Conservation (phyloP, 2,797 vertebrate species). For the Hippopotamyrus pictus region DNA sequence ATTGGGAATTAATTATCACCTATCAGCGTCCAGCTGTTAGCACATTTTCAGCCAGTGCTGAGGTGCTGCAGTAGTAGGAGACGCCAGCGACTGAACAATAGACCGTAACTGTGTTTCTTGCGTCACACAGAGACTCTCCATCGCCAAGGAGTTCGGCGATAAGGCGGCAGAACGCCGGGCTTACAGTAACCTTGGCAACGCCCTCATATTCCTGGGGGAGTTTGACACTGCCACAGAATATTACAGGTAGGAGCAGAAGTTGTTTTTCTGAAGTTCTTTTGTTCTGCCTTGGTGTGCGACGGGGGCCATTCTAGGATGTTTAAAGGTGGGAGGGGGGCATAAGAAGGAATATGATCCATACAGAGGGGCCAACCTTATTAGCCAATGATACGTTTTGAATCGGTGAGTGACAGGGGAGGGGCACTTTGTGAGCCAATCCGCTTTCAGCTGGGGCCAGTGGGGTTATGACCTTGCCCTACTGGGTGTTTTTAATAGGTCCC, state of each 20-base stretch:
- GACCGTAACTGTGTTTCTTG: neutral
- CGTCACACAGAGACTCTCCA: conserved; percentile 77
- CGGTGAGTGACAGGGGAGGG: neutral
- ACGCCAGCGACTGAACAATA: neutral
- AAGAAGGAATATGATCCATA: neutral
- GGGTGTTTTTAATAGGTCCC: neutral
- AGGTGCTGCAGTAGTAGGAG: neutral
- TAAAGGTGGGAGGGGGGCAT: neutral
- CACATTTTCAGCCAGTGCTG: neutral
- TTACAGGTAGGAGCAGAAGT: conserved; percentile 75
- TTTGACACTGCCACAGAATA: conserved; percentile 86
- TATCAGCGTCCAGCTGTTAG: neutral
- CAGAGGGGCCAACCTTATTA: neutral
- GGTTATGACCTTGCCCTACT: neutral
- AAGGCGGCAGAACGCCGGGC: conserved; percentile 88
- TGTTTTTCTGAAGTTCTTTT: neutral
- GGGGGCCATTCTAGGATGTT: neutral
- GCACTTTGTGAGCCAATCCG: neutral
- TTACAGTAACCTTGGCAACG: conserved; percentile 94
- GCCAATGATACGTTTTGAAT: neutral
- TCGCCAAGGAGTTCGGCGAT: conserved; percentile 97
- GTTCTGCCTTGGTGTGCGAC: neutral
- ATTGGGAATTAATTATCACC: conserved; percentile 2
- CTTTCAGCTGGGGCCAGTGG: neutral
- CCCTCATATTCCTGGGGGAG: conserved; percentile 88